phyloP scores from a whole-genome alignment of 2,113 vertebrate species.

The Lophochroa leadbeateri region DNA sequence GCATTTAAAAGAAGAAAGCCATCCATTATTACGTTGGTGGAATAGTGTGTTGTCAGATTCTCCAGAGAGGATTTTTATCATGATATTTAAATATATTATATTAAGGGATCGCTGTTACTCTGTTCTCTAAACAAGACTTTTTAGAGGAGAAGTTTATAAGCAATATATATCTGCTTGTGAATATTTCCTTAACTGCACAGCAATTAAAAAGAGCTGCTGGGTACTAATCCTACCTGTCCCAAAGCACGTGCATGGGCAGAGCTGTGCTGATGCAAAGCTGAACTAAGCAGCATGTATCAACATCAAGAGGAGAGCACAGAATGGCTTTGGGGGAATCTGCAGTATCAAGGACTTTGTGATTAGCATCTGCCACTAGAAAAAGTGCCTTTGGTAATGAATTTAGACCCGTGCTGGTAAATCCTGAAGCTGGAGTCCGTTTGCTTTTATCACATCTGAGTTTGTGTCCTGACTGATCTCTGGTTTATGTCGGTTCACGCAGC shows the following conservation, averaged over 20 bases:
- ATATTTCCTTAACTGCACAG: neutral
- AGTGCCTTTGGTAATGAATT: neutral
- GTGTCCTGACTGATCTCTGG: neutral
- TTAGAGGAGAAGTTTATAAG: constrained; percentile 29
- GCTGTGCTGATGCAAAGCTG: neutral
- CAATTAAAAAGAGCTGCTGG: neutral
- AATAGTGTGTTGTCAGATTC: neutral
- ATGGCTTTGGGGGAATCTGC: neutral
- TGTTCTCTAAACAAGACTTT: neutral
- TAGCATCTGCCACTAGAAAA: neutral
- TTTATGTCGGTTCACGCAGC: neutral
- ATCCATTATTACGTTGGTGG: constrained; percentile 8
- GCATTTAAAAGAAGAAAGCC: constrained; percentile 26
- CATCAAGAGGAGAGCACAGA: neutral
- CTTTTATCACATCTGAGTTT: neutral
- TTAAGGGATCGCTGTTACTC: neutral
- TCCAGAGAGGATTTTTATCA: neutral
- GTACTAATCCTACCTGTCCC: neutral
- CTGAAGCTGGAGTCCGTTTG: neutral
- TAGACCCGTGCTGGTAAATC: neutral
- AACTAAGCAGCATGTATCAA: neutral
- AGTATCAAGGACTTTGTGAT: neutral
- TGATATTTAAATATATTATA: constrained; percentile 46
- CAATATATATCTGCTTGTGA: neutral
- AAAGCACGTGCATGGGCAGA: neutral